Percentiles rank a stretch among this genome's conserved stretches.
phyloP scores from a whole-genome alignment of 1,140 invertebrate species.

The Antheraea pernyi region DNA sequence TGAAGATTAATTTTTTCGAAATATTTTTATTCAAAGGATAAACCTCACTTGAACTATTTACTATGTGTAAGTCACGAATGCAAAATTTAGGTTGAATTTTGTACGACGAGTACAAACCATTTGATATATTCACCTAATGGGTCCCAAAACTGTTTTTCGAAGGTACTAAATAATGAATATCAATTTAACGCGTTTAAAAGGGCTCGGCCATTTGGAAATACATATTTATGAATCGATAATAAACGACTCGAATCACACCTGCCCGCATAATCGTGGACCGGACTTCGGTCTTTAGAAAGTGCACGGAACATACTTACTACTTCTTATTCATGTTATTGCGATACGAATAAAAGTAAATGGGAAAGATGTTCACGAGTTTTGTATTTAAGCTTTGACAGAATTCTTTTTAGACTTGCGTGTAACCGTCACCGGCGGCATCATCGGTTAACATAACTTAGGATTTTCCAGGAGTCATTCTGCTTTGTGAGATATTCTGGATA shows the following conservation, averaged over 20 bases:
- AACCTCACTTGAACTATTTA: no score
- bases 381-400: not conserved
- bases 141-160: not conserved
- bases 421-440: no score
- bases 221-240: conserved; percentile 10
- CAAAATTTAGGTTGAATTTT: not conserved
- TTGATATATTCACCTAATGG: not conserved
- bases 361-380: not conserved
- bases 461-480: no score
- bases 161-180: not conserved
- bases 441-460: no score
- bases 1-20: no score
- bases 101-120: not conserved
- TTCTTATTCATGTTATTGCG: not conserved
- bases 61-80: no score
- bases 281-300: not conserved
- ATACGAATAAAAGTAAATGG: not conserved
- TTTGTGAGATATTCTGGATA: no score
- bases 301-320: no score
- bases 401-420: no score
- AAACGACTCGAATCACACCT: not conserved
- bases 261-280: not conserved
- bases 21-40: no score
- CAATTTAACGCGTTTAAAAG: not conserved
- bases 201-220: not conserved